Evolutionary conservation across 35 echinoderm and acorn worm genomes (phyloP), one percentile per base, ranked within the genome.

Genomic region (Eucidaris tribuloides): DNA sequence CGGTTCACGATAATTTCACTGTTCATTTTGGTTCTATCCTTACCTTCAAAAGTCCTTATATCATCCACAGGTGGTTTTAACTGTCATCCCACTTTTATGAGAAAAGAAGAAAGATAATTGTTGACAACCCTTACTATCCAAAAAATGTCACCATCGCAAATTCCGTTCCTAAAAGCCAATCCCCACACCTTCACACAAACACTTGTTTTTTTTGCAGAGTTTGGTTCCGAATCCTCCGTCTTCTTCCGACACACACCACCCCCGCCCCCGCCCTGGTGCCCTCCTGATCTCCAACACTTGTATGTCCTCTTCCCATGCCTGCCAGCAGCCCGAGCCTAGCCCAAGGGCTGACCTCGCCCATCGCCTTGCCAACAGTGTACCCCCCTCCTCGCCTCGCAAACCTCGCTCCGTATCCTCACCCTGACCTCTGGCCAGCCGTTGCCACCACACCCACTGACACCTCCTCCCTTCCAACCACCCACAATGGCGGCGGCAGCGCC

Each of bases 281-380:
- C 43, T 52, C 77, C 58, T 79, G 42, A 45, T 42, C 34, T 62
- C 55, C 76, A 76, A 61, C 81, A 31, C 59, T 77, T 35, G 42
- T 77, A 78, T 30, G 52, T 88, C 62, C 81, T 88, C 81, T 63
- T 88, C 76, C 76, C 61, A 74, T 74, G 29, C 28, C 68, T 36
- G 38, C 35, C 77, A 88, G 31, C 85, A 88, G 85, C 76, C 85
- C 81, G 48, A 77, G 81, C 76, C 78, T 79, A 77, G 85, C 85
- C 46, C 80, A 88, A 74, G 77, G 85, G 76, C 60, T 84, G 85
- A 88, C 85, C 61, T 79, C 81, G 81, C 85, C 85, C 85, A 46
- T 79, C 85, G 61, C 68, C 44, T 74, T 74, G 76, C 77, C 46
- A 79, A 56, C 76, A 64, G 58, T 60, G 78, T 79, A 57, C 80